phyloP scores from a whole-genome alignment of 1,140 invertebrate genomes.

The Portunus trituberculatus region DNA sequence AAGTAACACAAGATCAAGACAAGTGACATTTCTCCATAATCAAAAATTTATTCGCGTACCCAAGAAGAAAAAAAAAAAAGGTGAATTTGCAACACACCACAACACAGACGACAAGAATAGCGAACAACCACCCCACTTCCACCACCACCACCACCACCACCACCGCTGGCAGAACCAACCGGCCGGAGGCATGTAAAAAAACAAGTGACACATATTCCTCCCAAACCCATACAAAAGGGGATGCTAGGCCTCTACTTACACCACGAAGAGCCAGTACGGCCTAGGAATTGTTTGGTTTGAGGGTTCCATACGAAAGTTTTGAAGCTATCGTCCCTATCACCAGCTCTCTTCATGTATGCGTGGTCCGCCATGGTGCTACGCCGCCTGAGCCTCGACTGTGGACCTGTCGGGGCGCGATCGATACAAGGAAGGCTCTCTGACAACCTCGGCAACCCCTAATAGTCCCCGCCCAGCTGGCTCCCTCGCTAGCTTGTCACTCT shows the following conservation, averaged over 20 bases:
- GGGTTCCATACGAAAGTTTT: conserved; percentile 57
- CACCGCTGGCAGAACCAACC: neutral
- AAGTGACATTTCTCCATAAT: too few relatives aligned
- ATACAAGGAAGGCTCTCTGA: neutral
- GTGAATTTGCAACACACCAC: too few relatives aligned
- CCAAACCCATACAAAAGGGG: neutral
- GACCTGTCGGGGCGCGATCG: neutral
- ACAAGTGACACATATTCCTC: neutral
- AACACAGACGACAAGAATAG: too few relatives aligned
- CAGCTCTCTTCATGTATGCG: neutral
- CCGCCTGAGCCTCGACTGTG: neutral
- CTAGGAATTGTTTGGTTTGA: conserved; percentile 54
- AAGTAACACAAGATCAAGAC: too few relatives aligned
- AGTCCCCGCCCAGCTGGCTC: too few relatives aligned
- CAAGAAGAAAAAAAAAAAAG: too few relatives aligned
- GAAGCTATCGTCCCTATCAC: conserved; percentile 29
- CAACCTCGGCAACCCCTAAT: too few relatives aligned
- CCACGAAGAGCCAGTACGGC: conserved; percentile 60
- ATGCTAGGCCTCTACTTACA: conserved; percentile 33
- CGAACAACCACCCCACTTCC: too few relatives aligned
- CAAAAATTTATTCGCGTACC: too few relatives aligned
- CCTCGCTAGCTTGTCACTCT: too few relatives aligned
- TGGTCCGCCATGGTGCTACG: conserved; percentile 32
- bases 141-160: neutral
- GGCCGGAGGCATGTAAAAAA: neutral